Evolutionary conservation across 2,888 invertebrate species (phyloP).

Genomic region (Carpatolechia fugitivella): DNA sequence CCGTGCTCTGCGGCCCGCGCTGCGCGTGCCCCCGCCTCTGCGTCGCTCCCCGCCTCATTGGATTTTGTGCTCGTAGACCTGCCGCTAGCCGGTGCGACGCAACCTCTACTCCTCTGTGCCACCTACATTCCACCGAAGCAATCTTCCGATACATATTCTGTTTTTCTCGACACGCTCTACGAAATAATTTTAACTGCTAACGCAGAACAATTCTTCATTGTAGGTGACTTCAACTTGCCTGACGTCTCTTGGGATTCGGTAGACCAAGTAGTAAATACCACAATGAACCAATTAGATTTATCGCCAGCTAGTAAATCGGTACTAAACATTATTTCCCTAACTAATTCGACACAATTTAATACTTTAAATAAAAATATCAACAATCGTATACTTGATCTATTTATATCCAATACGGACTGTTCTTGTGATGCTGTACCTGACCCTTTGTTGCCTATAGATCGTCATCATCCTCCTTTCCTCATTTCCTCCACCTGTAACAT

Average conservation of each 20-base stretch:
- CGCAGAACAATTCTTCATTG: background rate
- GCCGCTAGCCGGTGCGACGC: background rate
- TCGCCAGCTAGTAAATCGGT: too few relatives aligned
- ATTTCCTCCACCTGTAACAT: background rate
- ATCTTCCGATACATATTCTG: background rate
- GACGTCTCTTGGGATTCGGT: background rate
- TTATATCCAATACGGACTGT: background rate
- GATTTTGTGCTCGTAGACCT: background rate
- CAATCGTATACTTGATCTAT: background rate
- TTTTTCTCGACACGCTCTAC: background rate
- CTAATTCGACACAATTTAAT: background rate
- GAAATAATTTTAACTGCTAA: background rate
- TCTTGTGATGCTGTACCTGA: too few relatives aligned
- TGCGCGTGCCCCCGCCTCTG: background rate
- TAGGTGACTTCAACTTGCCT: conserved; percentile 1
- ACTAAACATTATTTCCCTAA: too few relatives aligned
- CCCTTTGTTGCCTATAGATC: background rate
- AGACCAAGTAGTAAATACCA: too few relatives aligned
- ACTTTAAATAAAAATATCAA: background rate
- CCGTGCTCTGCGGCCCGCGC: background rate
- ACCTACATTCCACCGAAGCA: background rate
- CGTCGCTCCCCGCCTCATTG: background rate
- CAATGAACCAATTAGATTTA: too few relatives aligned
- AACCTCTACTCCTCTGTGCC: background rate
- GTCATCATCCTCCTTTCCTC: background rate